Evolutionary conservation across 1,140 invertebrate genomes (phyloP), one percentile per base, ranked within the genome.

Genomic region (Homarus americanus): DNA sequence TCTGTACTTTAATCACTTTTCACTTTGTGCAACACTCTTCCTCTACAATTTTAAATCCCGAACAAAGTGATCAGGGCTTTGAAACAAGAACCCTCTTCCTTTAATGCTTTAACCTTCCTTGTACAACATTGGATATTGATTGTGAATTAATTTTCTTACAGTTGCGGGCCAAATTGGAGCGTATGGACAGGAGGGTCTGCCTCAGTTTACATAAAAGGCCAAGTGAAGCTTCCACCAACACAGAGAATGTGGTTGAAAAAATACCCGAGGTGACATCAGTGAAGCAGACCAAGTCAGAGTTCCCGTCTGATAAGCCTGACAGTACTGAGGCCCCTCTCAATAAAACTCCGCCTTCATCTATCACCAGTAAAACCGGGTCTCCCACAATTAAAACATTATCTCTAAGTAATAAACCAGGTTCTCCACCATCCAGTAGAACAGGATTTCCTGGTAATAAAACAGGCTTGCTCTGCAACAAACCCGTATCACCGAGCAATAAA

Each of bases 81-180:
- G n/a, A n/a, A n/a, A n/a, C n/a, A 15, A 49, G 44, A 49, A 49
- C 44, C 44, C 44, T 10, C 15, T 49, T 49, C 44, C 44, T 49
- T 49, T 49, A 7, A 49, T 10, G 15, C 15, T 49, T 10, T 49
- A 49, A 49, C 2, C 24, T 38, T 75, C 10, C 10, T 17, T 0
- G 12, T 12, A 36, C 15, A 49, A 49, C 44, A 49, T 49, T 36
- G 28, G 0, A 75, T 36, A 17, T 36, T 36, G 9, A 63, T 0
- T 24, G 4, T 63, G 58, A 15, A 15, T 76, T 49, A 40, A 10
- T 75, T 63, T 41, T 20, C 41, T 90, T 90, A n/a, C 88, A 90
- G 88, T 63, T 90, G 40, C 80, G 88, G 82, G 69, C 88, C 28
- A 83, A 78, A 41, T 76, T 90, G 73, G 80, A 90, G 79, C 80